Percentiles rank a stretch among this genome's conserved stretches.
Evolutionary conservation across 2,888 invertebrate genomes (phyloP).

Genomic region (Teinopalpus imperialis): DNA sequence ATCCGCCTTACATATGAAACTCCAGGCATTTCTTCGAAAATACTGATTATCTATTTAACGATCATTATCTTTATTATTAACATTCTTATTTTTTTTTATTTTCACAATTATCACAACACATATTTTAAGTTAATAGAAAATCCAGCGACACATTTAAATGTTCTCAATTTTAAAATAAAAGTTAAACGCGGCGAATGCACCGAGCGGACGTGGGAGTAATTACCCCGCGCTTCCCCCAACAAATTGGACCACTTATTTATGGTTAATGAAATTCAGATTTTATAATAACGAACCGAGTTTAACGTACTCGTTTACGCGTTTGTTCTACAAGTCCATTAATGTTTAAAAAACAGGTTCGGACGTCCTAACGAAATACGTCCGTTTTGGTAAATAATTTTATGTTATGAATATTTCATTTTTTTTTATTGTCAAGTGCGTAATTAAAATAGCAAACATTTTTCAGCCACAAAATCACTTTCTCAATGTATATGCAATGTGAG

Average conservation of each 20-base stretch:
- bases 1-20: no score
- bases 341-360: conserved; percentile 38
- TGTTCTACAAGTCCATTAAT: conserved; percentile 53
- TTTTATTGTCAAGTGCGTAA: not conserved
- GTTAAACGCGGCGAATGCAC: conserved; percentile 12
- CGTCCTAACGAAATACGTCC: conserved; percentile 33
- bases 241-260: conserved; percentile 61
- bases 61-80: no score
- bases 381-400: conserved; percentile 7
- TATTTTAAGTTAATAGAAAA: conserved; percentile 3
- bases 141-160: conserved; percentile 13
- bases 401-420: not conserved
- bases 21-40: no score
- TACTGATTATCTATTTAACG: no score
- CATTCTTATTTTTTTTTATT: no score
- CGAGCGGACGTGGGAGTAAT: conserved; percentile 49
- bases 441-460: no score
- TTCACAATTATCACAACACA: no score
- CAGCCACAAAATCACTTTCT: no score
- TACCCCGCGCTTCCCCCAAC: conserved; percentile 42
- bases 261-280: conserved; percentile 64
- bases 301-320: conserved; percentile 51
- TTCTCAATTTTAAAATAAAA: conserved; percentile 18
- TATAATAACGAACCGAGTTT: conserved; percentile 53
- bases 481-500: no score